Evolutionary conservation across 2,888 invertebrate species (phyloP), one percentile per base, ranked within the genome.

Genomic region (Lottia scabra): DNA sequence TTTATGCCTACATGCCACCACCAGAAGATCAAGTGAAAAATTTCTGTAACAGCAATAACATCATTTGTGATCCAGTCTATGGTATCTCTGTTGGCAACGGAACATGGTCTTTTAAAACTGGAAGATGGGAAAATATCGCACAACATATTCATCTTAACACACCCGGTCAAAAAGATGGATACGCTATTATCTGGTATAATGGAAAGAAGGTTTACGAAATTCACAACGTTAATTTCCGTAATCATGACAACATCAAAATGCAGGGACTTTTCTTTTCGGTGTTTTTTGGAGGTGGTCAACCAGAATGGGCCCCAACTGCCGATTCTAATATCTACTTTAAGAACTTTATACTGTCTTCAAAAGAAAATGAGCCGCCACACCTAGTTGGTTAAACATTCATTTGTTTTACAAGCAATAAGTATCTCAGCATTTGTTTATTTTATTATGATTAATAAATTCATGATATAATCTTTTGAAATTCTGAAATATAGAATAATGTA

Each of bases 281-380:
- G 16, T 80, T 81, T 72, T 81, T 81, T 56, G 80, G 81, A 3
- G 81, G 81, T n/a, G 70, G 75, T 26, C 63, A 68, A 16, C 44
- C 69, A 4, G 68, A 65, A 26, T 78, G 78, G 72, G 79, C 78
- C 0, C 75, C 81, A 2, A 69, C 76, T 8, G 74, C 70, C 19
- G 78, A 78, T 65, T 77, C 78, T 27, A 75, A 72, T 66, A 75
- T 77, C 19, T 78, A 78, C 63, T 78, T 70, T 70, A 75, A 71
- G 67, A 78, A 78, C 56, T 75, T 78, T 27, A 64, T 72, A 65
- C 15, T 75, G 4, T 70, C 72, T 48, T 38, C 56, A 2, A 19
- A 56, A 19, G 56, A 56, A 56, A 12, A 19, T 10, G 19, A 13
- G 19, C 56, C 56, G 5, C 23, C 56, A 23, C 56, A 56, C 4